Conservation (phyloP, 2,888 invertebrate genomes). For the Hyposoter didymator region DNA sequence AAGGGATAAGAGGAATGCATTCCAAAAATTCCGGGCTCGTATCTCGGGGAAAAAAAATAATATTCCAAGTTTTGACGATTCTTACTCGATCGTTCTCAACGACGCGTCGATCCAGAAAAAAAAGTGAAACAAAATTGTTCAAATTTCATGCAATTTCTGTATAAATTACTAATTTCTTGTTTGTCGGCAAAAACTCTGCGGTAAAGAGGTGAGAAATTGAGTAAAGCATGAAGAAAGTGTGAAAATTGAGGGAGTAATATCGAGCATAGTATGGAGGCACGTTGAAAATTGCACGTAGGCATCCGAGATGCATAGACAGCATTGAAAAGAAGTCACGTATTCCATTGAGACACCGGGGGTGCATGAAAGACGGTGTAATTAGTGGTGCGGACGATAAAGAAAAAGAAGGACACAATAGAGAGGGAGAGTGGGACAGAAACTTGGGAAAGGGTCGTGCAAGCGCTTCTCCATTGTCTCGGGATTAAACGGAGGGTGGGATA, state of each 20-base stretch:
- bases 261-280: background rate
- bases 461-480: slow-evolving; percentile 1
- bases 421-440: background rate
- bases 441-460: background rate
- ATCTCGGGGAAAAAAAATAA: background rate
- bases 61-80: background rate
- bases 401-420: background rate
- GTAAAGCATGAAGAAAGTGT: background rate
- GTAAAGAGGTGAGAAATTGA: background rate
- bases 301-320: background rate
- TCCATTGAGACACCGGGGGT: background rate
- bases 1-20: slow-evolving; percentile 2
- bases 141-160: background rate
- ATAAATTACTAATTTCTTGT: too few species aligned
- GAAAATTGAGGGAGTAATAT: background rate
- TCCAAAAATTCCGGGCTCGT: background rate
- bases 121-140: background rate
- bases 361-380: slow-evolving; percentile 41
- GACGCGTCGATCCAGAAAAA: too few species aligned
- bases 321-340: slow-evolving; percentile 44
- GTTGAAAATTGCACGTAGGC: slow-evolving; percentile 1
- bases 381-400: slow-evolving; percentile 2
- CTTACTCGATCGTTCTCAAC: too few species aligned
- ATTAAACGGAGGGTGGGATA: background rate
- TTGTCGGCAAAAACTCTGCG: background rate